Evolutionary conservation across 2,113 vertebrate species (phyloP).

Genomic region (Callopanchax toddi): DNA sequence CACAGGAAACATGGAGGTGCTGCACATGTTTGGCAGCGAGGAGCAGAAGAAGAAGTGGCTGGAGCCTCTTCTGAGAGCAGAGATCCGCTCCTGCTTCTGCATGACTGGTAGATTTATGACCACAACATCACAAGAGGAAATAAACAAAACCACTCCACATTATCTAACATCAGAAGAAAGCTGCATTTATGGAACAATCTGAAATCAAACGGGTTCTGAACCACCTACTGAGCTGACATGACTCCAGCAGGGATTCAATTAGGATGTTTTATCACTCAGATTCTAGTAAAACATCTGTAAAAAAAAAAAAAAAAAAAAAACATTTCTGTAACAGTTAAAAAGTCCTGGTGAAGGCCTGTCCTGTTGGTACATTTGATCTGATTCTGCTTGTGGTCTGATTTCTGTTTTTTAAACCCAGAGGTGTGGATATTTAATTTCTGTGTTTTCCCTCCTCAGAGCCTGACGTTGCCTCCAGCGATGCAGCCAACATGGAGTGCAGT

Average conservation of each 20-base stretch:
- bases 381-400: no score
- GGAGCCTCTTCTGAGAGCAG: slow-evolving; percentile 89
- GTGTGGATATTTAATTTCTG: no score
- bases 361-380: no score
- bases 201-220: background rate
- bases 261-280: background rate
- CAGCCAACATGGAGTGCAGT: slow-evolving; percentile 90
- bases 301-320: background rate
- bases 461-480: slow-evolving; percentile 92
- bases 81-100: slow-evolving; percentile 92
- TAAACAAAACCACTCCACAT: background rate
- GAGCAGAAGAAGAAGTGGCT: slow-evolving; percentile 91
- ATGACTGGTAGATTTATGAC: slow-evolving; percentile 87
- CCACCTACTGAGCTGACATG: background rate
- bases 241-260: background rate
- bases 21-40: slow-evolving; percentile 90
- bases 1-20: slow-evolving; percentile 94
- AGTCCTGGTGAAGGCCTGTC: no score
- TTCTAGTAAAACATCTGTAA: background rate
- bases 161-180: background rate
- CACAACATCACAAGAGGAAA: background rate
- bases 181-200: background rate
- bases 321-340: background rate
- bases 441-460: slow-evolving; percentile 83
- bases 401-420: no score